phyloP scores from a whole-genome alignment of 2,888 invertebrate species.

The Phortica magna region DNA sequence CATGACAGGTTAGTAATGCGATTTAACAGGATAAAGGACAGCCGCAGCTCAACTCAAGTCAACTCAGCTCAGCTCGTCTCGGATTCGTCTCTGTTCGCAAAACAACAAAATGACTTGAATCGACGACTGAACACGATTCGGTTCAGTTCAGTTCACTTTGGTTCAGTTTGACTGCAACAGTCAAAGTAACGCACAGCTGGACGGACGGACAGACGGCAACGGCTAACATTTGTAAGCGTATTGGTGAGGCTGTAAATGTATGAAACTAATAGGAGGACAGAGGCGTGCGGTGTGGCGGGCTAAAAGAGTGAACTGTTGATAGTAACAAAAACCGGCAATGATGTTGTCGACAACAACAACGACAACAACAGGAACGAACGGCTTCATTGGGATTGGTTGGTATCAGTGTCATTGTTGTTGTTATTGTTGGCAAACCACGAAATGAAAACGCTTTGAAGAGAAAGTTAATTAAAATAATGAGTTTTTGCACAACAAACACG shows the following conservation, averaged over 20 bases:
- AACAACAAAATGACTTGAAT: not conserved
- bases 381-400: slow-evolving; percentile 35
- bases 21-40: slow-evolving; percentile 74
- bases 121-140: slow-evolving; percentile 10
- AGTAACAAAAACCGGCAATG: slow-evolving; percentile 19
- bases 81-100: not conserved
- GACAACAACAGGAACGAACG: not conserved
- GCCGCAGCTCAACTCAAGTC: slow-evolving; percentile 48
- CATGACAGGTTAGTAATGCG: slow-evolving; percentile 75
- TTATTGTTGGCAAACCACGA: slow-evolving; percentile 48
- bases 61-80: slow-evolving; percentile 13
- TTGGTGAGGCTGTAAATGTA: not conserved
- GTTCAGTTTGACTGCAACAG: slow-evolving; percentile 38
- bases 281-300: not conserved
- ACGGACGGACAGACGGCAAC: not conserved
- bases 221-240: not conserved
- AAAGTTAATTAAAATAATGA: slow-evolving; percentile 77
- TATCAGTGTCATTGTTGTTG: slow-evolving; percentile 55
- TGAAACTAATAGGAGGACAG: not conserved
- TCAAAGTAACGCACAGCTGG: slow-evolving; percentile 28
- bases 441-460: slow-evolving; percentile 67
- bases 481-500: slow-evolving; percentile 54
- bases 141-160: not conserved
- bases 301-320: slow-evolving; percentile 31
- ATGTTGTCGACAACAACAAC: slow-evolving; percentile 28